Evolutionary conservation across 2,797 vertebrate genomes (phyloP), one percentile per base, ranked within the genome.

Genomic region (Tragelaphus eurycerus): DNA sequence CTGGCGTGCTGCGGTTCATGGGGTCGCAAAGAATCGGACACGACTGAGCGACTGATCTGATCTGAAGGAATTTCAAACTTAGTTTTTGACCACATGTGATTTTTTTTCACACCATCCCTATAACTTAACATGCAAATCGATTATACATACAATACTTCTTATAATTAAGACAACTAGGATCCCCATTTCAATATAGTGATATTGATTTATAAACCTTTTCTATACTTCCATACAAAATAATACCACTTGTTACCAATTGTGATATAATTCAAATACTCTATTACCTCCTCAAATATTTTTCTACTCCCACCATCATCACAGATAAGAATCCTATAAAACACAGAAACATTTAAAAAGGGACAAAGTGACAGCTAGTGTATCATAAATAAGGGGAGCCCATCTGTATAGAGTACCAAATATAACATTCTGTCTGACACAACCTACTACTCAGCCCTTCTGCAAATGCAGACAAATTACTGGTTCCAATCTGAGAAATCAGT

Each of bases 321-420:
- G 9, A 90, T 85, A 93, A 31, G 9, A 97, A 86, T 92, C 12
- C 11, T 81, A 86, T 54, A 67, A 90, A 87, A 76, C 55, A 59
- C 11, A 88, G 25, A 86, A 83, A 43, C 60, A 96, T 95, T 96
- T 92, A 14, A 54, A 93, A 96, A 93, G 55, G 90, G 16, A 84
- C 34, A 89, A 94, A 89, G 34, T 96, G 87, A 89, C 50, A 96
- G 86, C 23, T 97, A 96, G 86, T 93, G 94, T 55, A 79, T 43
- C 81, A 93, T 64, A 94, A 91, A 93, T n/a, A 93, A 97, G 7
- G 21, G 2, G 50, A 93, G 29, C 48, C 89, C 93, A 91, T 94
- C 62, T 86, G 71, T 74, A 83, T 3, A 64, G 50, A 95, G 19
- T 52, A 82, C 34, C 46, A 97, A 96, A 94, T 89, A 96, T 62